These are phyloP conservation scores for Donacobius atricapilla DNA, from an alignment of 2,113 vertebrate species.

Conservation along the genomic window DNA sequence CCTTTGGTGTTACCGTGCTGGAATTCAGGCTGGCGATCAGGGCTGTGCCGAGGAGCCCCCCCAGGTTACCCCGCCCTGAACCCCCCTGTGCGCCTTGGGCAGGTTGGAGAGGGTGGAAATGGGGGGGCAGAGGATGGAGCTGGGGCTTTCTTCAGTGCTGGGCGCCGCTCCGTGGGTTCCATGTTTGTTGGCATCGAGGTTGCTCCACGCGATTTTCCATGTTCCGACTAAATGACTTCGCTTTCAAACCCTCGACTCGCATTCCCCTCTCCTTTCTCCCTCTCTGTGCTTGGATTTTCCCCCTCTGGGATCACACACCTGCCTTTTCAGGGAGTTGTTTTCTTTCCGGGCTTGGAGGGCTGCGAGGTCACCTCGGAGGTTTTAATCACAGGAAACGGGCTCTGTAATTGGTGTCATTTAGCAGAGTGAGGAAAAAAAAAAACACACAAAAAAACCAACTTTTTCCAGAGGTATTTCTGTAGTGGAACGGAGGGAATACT, in stretches of 20 bases:
- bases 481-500: background rate
- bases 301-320: background rate
- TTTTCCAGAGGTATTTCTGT: background rate
- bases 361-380: background rate
- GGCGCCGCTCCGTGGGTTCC: background rate
- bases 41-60: slow-evolving; percentile 9
- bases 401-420: background rate
- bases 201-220: background rate
- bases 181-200: background rate
- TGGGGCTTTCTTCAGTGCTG: background rate
- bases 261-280: slow-evolving; percentile 24
- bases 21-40: background rate
- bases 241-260: slow-evolving; percentile 20
- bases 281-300: slow-evolving; percentile 34
- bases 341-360: background rate
- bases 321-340: slow-evolving; percentile 31
- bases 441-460: too few species aligned
- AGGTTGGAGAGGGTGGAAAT: background rate
- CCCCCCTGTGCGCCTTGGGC: background rate
- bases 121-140: background rate
- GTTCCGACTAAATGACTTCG: background rate
- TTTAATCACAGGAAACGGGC: background rate
- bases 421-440: background rate
- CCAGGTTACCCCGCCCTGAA: background rate
- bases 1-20: background rate